phyloP scores from a whole-genome alignment of 1,140 invertebrate species.

The Drosophila pseudoananassae region DNA sequence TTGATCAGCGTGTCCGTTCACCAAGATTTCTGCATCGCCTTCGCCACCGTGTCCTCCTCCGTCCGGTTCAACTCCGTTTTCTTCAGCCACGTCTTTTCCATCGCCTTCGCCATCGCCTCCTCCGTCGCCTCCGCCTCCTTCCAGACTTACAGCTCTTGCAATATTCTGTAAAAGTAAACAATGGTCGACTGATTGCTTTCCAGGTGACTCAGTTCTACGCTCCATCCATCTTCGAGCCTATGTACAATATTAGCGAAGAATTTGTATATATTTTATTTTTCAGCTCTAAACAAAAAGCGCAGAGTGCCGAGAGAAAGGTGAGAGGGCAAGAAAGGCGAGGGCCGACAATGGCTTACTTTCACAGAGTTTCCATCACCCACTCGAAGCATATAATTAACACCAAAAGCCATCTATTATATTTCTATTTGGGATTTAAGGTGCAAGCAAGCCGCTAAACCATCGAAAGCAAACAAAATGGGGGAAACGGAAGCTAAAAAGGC shows the following conservation, averaged over 20 bases:
- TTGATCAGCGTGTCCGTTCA: conserved; percentile 18
- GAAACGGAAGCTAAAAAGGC: conserved; percentile 9
- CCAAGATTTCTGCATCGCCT: conserved; percentile 16
- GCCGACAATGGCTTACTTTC: conserved; percentile 83
- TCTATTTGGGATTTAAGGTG: conserved; percentile 9
- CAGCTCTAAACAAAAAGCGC: conserved; percentile 42
- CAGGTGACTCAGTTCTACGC: conserved; percentile 35
- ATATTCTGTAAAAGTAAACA: conserved; percentile 84
- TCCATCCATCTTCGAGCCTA: conserved; percentile 39
- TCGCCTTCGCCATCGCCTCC: conserved; percentile 30
- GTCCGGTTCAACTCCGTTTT: conserved; percentile 37
- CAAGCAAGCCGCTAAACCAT: conserved; percentile 38
- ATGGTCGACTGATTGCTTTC: conserved; percentile 84
- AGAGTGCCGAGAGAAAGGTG: conserved; percentile 26
- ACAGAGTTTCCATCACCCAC: conserved; percentile 39
- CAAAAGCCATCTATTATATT: conserved; percentile 20
- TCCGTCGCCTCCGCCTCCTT: conserved; percentile 33
- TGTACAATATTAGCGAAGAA: conserved; percentile 25
- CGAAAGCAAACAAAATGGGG: conserved; percentile 27
- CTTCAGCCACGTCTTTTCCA: conserved; percentile 41
- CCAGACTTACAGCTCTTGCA: conserved; percentile 68
- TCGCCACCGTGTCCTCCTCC: conserved; percentile 12
- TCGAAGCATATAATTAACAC: conserved; percentile 18
- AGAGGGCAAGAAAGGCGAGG: conserved; percentile 18
- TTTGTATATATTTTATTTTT: conserved; percentile 1